These are phyloP conservation scores for Nemotelus nigrinus DNA, from an alignment of 2,888 invertebrate genomes.

Conservation along the genomic window DNA sequence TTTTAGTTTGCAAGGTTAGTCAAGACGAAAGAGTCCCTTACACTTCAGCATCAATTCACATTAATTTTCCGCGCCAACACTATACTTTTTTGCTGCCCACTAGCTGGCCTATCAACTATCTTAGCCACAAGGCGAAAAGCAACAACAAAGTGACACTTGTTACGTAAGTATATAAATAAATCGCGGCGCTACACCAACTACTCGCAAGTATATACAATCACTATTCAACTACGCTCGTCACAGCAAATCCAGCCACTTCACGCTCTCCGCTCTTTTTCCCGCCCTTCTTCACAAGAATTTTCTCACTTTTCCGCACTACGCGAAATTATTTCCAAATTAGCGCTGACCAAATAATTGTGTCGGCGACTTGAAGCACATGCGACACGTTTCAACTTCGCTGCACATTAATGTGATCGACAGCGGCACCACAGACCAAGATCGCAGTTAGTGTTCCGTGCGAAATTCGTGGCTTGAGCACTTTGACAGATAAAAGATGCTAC, in stretches of 20 bases:
- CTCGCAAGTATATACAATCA: conserved; percentile 25
- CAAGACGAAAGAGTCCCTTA: too few species aligned
- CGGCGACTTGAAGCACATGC: neutral
- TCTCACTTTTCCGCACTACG: neutral
- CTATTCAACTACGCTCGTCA: conserved; percentile 26
- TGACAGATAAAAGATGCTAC: too few species aligned
- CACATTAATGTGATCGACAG: too few species aligned
- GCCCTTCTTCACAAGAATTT: too few species aligned
- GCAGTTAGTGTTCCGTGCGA: too few species aligned
- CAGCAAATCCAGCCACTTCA: neutral
- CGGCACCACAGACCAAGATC: too few species aligned
- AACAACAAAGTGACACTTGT: conserved; percentile 54
- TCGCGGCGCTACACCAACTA: conserved; percentile 33
- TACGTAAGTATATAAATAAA: conserved; percentile 54
- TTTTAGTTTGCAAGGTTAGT: too few species aligned
- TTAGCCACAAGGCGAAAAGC: neutral
- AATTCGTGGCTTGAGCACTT: too few species aligned
- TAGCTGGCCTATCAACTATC: conserved; percentile 14
- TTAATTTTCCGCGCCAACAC: conserved; percentile 41
- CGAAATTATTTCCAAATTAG: conserved; percentile 2
- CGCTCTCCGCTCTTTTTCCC: conserved; percentile 2
- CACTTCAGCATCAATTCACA: neutral
- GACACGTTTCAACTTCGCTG: neutral
- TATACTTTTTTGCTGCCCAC: conserved; percentile 1
- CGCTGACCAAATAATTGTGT: neutral